Percentiles rank a stretch among this genome's conserved stretches.
Evolutionary conservation across 1,140 invertebrate genomes (phyloP).

Genomic region (Ceratosolen fusciceps): DNA sequence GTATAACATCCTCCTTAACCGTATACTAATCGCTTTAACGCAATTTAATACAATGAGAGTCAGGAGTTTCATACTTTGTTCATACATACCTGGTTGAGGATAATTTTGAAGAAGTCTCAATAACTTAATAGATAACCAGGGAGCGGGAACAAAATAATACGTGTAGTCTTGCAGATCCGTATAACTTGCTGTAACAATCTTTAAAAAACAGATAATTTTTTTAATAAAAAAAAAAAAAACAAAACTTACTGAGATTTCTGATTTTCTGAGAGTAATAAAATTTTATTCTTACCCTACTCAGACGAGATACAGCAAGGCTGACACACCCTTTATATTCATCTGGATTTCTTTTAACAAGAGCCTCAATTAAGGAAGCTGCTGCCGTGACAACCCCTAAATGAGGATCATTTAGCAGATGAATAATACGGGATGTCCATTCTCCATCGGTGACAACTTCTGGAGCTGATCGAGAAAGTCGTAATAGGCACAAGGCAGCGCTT

Average conservation of each 20-base stretch:
- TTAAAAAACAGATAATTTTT: constrained; percentile 51
- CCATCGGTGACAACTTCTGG: constrained; percentile 96
- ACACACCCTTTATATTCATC: constrained; percentile 99
- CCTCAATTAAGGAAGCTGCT: constrained; percentile 97
- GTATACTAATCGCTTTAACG: no score
- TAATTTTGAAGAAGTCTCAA: constrained; percentile 98
- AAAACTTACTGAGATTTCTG: no score
- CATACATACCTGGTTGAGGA: constrained; percentile 89
- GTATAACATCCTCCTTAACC: no score
- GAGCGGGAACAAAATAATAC: constrained; percentile 99
- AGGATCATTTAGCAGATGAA: constrained; percentile 98
- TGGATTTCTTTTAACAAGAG: constrained; percentile 97
- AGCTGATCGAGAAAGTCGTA: constrained; percentile 93
- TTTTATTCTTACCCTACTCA: constrained; percentile 83
- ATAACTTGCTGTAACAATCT: constrained; percentile 98
- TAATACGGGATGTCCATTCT: constrained; percentile 99
- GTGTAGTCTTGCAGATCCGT: constrained; percentile 99
- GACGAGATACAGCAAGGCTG: constrained; percentile 94
- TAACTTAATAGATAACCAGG: constrained; percentile 99
- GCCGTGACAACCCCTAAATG: constrained; percentile 99
- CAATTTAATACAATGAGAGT: no score
- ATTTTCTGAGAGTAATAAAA: constrained; percentile 19
- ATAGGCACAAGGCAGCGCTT: constrained; percentile 96
- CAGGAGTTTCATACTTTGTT: neutral
- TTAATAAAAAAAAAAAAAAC: no score